Base-by-base conservation (phyloP, 2,797 vertebrate species). In the Podarcis siculus region DNA sequence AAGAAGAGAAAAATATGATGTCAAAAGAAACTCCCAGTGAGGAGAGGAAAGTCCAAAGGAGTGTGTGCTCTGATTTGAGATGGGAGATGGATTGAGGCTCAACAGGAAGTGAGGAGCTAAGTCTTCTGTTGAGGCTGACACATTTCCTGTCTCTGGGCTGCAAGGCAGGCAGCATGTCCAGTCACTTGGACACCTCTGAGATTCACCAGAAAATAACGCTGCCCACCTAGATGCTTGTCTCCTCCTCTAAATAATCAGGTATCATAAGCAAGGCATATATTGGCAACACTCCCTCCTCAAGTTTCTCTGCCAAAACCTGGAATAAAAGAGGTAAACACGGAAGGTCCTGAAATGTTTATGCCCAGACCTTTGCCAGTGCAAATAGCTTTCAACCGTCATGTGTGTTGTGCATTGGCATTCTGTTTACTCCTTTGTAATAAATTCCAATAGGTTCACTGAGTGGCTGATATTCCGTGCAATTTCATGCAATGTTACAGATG, bases 401-500 rank as follows among this genome's bases (percentile, higher is more conserved):
- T 32, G 80, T 80, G 87, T 67, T 80, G 75, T 83, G 49, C 37
- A 83, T 80, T 87, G 67, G 80, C 88, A 93, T 91, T 66, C 42
- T 27, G 8, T 39, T 85, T 87, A 4, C 76, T 37, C 5, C 82
- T 71, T 87, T 86, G 4, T 80, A 32, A 30, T 21, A 30, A 42
- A 35, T 39, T 10, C 25, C 0, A 15, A 23, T 35, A 45, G 37
- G 73, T 71, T 78, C 39, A 12, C n/a, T 21, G 19, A n/a, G 9
- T 75, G 27, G 49, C 13, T 64, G 45, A 82, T 25, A 1, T 79
- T 90, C 73, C 67, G 77, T 93, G 61, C 93, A 94, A 86, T 88
- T n/a, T 87, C 90, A 76, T 79, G 7, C 95, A 87, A 71, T 92
- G 72, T 92, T 67, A 73, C 96, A 99, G 99, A 99, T 95, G 98